Percentiles rank a stretch among this genome's conserved stretches.
phyloP scores from a whole-genome alignment of 2,797 vertebrate species.

The Poeciliopsis turneri region DNA sequence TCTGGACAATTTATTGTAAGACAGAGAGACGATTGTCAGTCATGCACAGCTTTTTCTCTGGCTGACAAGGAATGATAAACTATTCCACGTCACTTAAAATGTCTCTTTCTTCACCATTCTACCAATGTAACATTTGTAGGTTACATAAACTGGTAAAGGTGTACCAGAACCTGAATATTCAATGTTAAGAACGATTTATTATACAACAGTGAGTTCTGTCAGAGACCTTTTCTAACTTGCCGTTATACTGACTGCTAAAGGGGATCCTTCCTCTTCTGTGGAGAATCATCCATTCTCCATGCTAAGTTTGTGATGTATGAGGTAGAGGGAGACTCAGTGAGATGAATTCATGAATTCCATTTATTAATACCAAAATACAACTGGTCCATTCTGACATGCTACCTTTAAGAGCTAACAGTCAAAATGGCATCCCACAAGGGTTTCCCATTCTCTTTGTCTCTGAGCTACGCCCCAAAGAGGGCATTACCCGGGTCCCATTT shows the following conservation, averaged over 20 bases:
- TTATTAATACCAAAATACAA: no score
- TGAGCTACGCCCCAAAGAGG: no score
- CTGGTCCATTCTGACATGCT: no score
- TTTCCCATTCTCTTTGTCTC: no score
- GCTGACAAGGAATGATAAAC: neutral
- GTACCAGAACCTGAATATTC: neutral
- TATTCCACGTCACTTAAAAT: neutral
- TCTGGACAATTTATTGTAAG: neutral
- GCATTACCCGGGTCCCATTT: no score
- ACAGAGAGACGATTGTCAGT: neutral
- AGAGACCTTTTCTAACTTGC: neutral
- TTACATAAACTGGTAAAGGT: neutral
- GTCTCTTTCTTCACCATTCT: neutral
- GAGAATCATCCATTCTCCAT: no score
- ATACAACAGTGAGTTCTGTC: neutral
- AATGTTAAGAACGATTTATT: neutral
- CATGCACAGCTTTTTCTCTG: neutral
- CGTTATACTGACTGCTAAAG: neutral
- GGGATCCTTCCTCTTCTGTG: neutral
- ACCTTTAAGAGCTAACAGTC: no score
- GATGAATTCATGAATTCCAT: no score
- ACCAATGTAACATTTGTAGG: neutral
- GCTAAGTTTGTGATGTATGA: no score
- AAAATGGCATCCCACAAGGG: no score
- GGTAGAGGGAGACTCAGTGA: no score